A percentile compares a stretch with the other conserved stretches of the same genome.
Evolutionary conservation across 2,888 invertebrate species (phyloP).

Genomic region (Pachliopta kotzebuea): DNA sequence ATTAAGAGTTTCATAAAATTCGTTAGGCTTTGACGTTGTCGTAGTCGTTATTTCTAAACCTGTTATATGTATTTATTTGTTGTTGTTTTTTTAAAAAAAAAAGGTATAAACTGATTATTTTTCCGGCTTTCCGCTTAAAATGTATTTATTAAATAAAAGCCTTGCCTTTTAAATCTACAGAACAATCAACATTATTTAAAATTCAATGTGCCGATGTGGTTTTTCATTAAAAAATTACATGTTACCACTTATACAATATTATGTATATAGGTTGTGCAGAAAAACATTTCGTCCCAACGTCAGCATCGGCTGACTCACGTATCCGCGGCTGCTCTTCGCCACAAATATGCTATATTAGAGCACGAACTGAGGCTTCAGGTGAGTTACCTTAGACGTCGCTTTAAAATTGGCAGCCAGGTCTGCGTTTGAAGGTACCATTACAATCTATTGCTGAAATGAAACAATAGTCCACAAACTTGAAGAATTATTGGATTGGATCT

Average conservation of each 20-base stretch:
- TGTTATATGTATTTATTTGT: too few species aligned
- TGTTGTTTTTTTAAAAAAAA: not conserved
- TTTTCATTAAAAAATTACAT: constrained; percentile 2
- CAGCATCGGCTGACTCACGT: constrained; percentile 66
- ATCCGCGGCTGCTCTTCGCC: constrained; percentile 67
- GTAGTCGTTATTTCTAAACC: constrained; percentile 18
- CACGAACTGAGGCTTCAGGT: constrained; percentile 74
- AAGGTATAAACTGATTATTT: not conserved
- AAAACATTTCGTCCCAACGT: constrained; percentile 55
- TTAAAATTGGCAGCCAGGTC: too few species aligned
- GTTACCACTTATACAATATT: constrained; percentile 4
- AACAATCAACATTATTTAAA: not conserved
- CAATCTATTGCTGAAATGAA: too few species aligned
- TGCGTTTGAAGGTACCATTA: too few species aligned
- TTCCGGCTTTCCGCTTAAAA: constrained; percentile 20
- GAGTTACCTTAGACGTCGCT: constrained; percentile 24
- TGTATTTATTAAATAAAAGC: constrained; percentile 1
- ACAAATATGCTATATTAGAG: constrained; percentile 75
- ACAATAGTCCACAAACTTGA: too few species aligned
- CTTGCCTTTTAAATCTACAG: not conserved
- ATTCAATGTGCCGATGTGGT: not conserved
- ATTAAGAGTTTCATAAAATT: constrained; percentile 17
- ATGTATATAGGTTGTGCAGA: constrained; percentile 69
- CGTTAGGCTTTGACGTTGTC: constrained; percentile 22
- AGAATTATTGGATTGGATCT: too few species aligned